Base-by-base conservation (phyloP, 2,113 vertebrate genomes). In the Campylomormyrus tamandua region DNA sequence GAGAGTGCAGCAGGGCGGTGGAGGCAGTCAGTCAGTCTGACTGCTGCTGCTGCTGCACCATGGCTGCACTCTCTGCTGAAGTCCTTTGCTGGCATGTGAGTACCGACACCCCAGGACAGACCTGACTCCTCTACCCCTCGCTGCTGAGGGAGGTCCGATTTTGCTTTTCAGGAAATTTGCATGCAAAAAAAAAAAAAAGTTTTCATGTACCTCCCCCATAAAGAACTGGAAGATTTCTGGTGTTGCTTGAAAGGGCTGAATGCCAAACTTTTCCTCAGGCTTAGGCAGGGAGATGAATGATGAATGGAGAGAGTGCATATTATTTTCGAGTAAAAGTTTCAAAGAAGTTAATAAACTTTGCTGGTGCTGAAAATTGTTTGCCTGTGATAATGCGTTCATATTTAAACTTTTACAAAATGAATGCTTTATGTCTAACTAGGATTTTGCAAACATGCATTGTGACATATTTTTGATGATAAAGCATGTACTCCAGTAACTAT, bases 31-130 rank as follows among this genome's bases (percentile, higher is more conserved):
- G 91, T 92, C 91, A 92, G 91, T 92, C 91, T 91, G 89, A 91
- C 66, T 87, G 48, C 92, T 94, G 94, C 92, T 94, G 92, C 92
- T 95, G 92, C 92, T 91, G 91, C 91, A 94, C 92, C 93, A 96
- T 96, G 96, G 95, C 96, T 94, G 96, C 96, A 92, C 96, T 96
- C 91, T 96, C 96, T 92, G 93, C 95, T 92, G 95, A 96, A 10
- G 94, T 94, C 89, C 92, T 96, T 48, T 92, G 94, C 91, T 96
- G 96, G 96, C 96, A 96, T 93, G 96, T 96, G 93, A 96, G 95
- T 96, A 89, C 89, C 6, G 49, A 7, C 85, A 27, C 17, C 8
- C 24, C 19, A 42, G 83, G 83, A 24, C 27, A 86, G 88, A 62
- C 50, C 70, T 89, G 39, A 8, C 31, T 9, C 39, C 62, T 83